Evolutionary conservation across 1,140 invertebrate species (phyloP).

Genomic region (Polypedilum vanderplanki): DNA sequence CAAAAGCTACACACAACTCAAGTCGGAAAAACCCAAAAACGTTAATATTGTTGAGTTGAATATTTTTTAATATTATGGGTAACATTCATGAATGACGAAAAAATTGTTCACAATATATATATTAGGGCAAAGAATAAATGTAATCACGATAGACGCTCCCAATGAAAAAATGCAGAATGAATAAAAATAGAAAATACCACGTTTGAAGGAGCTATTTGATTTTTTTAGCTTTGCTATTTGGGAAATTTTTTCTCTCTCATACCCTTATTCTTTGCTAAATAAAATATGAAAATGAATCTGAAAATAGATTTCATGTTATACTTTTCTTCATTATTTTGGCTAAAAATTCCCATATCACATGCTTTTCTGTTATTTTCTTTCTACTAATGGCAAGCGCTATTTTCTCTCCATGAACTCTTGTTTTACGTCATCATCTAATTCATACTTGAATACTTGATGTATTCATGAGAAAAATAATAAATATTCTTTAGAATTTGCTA

Average conservation of each 20-base stretch:
- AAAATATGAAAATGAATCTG: background rate
- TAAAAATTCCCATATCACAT: slow-evolving; percentile 3
- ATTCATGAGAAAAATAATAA: too few relatives aligned
- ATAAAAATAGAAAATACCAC: background rate
- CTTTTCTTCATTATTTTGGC: background rate
- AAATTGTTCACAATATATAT: background rate
- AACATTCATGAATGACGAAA: background rate
- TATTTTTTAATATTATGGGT: background rate
- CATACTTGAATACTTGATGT: too few relatives aligned
- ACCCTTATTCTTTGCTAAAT: background rate
- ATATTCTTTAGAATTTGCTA: too few relatives aligned
- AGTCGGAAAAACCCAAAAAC: slow-evolving; percentile 11
- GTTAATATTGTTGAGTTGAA: slow-evolving; percentile 16
- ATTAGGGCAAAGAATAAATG: background rate
- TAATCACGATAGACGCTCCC: background rate
- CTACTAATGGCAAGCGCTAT: too few relatives aligned
- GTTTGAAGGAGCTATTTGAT: background rate
- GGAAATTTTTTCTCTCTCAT: background rate
- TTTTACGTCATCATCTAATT: background rate
- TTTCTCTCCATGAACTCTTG: too few relatives aligned
- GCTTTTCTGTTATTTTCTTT: background rate
- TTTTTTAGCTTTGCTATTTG: slow-evolving; percentile 15
- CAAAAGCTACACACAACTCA: slow-evolving; percentile 17
- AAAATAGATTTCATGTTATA: background rate
- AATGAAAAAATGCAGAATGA: background rate